Conservation (phyloP, 2,113 vertebrate species). For the Typhlomys cinereus region DNA sequence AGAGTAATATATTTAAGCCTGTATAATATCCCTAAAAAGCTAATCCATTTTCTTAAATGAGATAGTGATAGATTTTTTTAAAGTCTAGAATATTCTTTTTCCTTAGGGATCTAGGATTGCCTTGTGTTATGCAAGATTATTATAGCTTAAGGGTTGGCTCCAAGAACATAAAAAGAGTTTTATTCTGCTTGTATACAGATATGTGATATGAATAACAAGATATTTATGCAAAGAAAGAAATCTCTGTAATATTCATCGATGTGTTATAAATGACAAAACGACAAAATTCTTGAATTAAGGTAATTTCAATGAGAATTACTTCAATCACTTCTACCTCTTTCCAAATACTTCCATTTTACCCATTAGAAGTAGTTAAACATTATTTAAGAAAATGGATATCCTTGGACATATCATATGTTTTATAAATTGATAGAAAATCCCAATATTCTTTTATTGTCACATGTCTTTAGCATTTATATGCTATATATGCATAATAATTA, state of each 20-base stretch:
- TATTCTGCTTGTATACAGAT: neutral
- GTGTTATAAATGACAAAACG: neutral
- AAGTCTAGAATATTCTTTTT: neutral
- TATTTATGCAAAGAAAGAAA: neutral
- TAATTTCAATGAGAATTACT: neutral
- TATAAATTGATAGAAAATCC: neutral
- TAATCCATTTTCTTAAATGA: too few species aligned
- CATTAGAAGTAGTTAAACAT: neutral
- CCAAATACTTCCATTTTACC: neutral
- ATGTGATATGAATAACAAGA: neutral
- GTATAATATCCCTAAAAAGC: neutral
- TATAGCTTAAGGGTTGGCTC: neutral
- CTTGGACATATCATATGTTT: too few species aligned
- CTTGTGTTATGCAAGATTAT: neutral
- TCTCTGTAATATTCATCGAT: neutral
- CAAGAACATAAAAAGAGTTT: neutral
- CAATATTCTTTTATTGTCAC: neutral
- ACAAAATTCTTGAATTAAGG: neutral
- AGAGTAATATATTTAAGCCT: neutral
- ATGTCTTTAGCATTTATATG: neutral
- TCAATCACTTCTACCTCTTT: neutral
- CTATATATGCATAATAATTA: too few species aligned
- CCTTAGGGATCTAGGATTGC: neutral
- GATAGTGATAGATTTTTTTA: neutral
- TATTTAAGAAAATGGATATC: too few species aligned